A percentile compares a stretch with the other conserved stretches of the same genome.
phyloP scores from a whole-genome alignment of 2,797 vertebrate species.

The Decapterus maruadsi region DNA sequence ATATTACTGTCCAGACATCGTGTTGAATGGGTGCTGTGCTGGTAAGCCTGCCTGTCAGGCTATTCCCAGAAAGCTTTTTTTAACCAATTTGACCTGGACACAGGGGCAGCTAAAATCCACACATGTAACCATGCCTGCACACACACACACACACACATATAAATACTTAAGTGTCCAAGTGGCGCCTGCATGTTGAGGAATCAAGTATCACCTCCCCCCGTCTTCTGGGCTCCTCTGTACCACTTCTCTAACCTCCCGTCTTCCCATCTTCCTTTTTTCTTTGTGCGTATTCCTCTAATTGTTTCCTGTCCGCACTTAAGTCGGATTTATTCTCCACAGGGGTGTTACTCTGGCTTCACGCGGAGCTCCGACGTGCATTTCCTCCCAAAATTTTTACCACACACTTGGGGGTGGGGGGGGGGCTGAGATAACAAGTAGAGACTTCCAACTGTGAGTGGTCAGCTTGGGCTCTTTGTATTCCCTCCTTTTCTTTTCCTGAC shows the following conservation, averaged over 20 bases:
- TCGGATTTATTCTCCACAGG: constrained; percentile 45
- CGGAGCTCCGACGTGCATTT: constrained; percentile 20
- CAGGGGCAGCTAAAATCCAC: constrained; percentile 49
- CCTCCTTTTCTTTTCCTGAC: background rate
- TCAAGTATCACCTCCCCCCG: constrained; percentile 56
- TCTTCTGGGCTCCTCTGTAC: constrained; percentile 18
- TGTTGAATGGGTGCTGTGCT: constrained; percentile 33
- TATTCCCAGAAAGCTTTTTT: constrained; percentile 79
- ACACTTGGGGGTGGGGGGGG: constrained; percentile 7
- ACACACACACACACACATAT: constrained; percentile 44
- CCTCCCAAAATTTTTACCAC: constrained; percentile 27
- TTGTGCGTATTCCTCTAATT: constrained; percentile 61
- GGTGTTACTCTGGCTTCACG: constrained; percentile 31
- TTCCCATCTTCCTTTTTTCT: constrained; percentile 52
- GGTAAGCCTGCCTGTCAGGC: constrained; percentile 39
- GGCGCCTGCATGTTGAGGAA: constrained; percentile 43
- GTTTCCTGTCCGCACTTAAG: constrained; percentile 61
- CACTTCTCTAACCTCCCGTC: constrained; percentile 28
- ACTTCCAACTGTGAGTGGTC: constrained; percentile 19
- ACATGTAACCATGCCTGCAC: constrained; percentile 41
- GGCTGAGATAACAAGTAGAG: constrained; percentile 33
- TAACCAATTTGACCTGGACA: constrained; percentile 64
- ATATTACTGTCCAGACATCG: constrained; percentile 39
- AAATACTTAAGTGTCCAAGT: constrained; percentile 60
- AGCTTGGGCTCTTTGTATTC: constrained; percentile 10